Base-by-base conservation (phyloP, 2,113 vertebrate genomes). In the Brienomyrus longianalis region DNA sequence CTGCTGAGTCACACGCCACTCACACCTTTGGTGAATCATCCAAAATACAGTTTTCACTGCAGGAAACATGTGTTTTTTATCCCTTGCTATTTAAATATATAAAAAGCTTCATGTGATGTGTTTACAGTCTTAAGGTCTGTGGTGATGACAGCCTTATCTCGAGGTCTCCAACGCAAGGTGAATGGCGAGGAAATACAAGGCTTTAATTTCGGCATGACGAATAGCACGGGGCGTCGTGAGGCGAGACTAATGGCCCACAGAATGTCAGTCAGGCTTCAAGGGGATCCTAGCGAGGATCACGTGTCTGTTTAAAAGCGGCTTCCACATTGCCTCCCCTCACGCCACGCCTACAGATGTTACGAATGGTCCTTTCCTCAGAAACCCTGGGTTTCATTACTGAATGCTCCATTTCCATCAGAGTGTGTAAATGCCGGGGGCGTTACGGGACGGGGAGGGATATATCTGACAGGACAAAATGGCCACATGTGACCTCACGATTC, bases 171-270 rank as follows among this genome's bases (percentile, higher is more conserved):
- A 90, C 91, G 92, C 89, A 88, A 39, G 23, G 89, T 88, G 92
- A 93, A 93, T 94, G 94, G 94, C 92, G 86, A 91, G 89, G 56
- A 91, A 92, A 93, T 91, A 91, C 88, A 93, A 92, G 1, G 88
- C 90, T 92, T 93, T 93, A 93, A 94, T 93, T 92, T 91, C 91
- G 86, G 88, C 74, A 91, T 94, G 93, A 94, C 85, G 47, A 93
- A 93, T 89, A 92, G 92, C 88, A 50, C 91, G 90, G 27, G 91
- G 92, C 90, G 91, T 89, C 90, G 91, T 90, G 91, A 90, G 86
- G 92, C 90, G 91, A 90, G 86, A 54, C 93, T 94, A 94, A 95
- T 94, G 92, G 92, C 92, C 92, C 88, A 59, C 84, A 89, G 92
- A 90, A 89, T 93, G 91, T 94, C 93, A 94, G 91, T 91, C 91